Conservation (phyloP, 2,888 invertebrate genomes). For the Elgonia sp. region DNA sequence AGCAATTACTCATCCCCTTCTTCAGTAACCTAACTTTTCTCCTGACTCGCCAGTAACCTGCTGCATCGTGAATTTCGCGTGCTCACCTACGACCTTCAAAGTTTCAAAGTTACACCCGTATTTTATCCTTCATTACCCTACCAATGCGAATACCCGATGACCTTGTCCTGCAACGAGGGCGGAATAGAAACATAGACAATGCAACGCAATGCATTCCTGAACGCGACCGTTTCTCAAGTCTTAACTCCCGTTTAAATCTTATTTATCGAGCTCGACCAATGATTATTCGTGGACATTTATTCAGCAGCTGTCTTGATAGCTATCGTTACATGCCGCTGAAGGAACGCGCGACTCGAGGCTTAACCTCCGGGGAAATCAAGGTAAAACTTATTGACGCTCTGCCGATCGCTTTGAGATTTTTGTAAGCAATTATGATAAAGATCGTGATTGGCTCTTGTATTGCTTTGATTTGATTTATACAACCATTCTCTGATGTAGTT, state of each 20-base stretch:
- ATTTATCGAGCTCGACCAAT: slow-evolving; percentile 47
- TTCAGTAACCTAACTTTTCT: slow-evolving; percentile 26
- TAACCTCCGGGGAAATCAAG: slow-evolving; percentile 63
- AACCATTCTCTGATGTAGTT: background rate
- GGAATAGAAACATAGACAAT: slow-evolving; percentile 51
- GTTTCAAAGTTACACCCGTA: slow-evolving; percentile 59
- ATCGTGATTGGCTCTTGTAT: slow-evolving; percentile 54
- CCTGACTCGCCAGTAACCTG: slow-evolving; percentile 26
- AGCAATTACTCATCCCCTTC: slow-evolving; percentile 45
- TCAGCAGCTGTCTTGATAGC: slow-evolving; percentile 44
- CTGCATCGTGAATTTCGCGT: slow-evolving; percentile 60
- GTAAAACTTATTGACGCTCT: slow-evolving; percentile 53
- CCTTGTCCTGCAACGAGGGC: slow-evolving; percentile 67
- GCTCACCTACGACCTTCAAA: slow-evolving; percentile 72
- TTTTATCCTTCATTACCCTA: slow-evolving; percentile 6
- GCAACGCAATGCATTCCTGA: slow-evolving; percentile 25
- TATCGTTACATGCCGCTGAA: slow-evolving; percentile 52
- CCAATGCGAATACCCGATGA: slow-evolving; percentile 57
- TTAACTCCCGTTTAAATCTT: slow-evolving; percentile 35
- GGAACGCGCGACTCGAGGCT: slow-evolving; percentile 51
- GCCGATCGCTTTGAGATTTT: slow-evolving; percentile 35
- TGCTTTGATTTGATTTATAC: slow-evolving; percentile 28
- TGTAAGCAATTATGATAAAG: slow-evolving; percentile 34
- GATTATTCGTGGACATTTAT: slow-evolving; percentile 59
- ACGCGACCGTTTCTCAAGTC: slow-evolving; percentile 10